A percentile compares a stretch with the other conserved stretches of the same genome.
Evolutionary conservation across 2,888 invertebrate species (phyloP).

Genomic region (Eupithecia vulgata): DNA sequence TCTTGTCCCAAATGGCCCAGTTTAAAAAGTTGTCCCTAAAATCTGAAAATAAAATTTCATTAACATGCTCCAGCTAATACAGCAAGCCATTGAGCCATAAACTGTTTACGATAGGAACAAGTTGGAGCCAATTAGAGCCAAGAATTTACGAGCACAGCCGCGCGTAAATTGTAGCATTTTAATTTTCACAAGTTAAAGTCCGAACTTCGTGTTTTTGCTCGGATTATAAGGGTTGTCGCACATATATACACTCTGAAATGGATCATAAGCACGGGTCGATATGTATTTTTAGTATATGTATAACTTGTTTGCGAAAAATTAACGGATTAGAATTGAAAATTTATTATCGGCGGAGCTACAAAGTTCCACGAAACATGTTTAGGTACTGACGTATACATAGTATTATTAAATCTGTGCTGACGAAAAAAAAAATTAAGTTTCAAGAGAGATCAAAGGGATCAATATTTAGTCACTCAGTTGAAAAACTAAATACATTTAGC

Average conservation of each 20-base stretch:
- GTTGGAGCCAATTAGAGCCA: constrained; percentile 76
- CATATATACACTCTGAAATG: background rate
- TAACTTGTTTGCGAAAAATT: no score
- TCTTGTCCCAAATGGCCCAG: no score
- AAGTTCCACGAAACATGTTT: no score
- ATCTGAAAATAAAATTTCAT: constrained; percentile 19
- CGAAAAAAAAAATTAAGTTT: no score
- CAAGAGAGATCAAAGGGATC: no score
- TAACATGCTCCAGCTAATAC: constrained; percentile 52
- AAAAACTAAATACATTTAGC: no score
- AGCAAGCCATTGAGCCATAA: constrained; percentile 73
- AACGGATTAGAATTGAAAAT: no score
- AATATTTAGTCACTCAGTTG: no score
- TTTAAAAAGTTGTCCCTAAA: background rate
- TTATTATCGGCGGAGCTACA: no score
- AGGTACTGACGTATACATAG: no score
- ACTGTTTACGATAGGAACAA: constrained; percentile 72
- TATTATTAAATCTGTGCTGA: no score
- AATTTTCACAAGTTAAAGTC: constrained; percentile 59
- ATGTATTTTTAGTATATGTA: no score
- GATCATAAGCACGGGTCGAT: background rate
- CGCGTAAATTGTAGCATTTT: constrained; percentile 80
- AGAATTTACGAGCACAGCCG: constrained; percentile 73
- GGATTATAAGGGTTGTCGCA: background rate
- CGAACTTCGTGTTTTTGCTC: constrained; percentile 19